Conservation (phyloP, 2,797 vertebrate species). For the Pantherophis vulpinus region DNA sequence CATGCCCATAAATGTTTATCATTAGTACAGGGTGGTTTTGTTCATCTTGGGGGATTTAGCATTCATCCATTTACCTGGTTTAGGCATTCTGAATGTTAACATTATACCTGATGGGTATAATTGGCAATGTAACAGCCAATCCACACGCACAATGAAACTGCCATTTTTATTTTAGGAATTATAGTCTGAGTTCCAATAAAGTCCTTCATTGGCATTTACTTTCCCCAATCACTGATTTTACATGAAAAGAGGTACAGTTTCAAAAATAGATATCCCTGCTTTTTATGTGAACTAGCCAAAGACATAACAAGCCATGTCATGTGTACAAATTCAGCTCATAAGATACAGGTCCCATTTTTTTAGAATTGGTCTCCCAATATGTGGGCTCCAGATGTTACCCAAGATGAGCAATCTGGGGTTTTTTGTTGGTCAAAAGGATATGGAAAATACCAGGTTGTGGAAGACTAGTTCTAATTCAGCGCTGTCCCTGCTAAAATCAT, state of each 20-base stretch:
- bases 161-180: neutral
- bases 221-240: neutral
- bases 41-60: constrained; percentile 19
- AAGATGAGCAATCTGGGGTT: neutral
- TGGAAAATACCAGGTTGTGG: neutral
- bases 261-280: neutral
- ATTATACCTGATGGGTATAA: neutral
- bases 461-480: neutral
- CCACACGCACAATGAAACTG: neutral
- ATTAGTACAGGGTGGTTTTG: neutral
- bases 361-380: neutral
- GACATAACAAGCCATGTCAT: neutral
- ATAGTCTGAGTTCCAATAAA: neutral
- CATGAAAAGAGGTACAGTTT: neutral
- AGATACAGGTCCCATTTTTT: neutral
- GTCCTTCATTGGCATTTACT: neutral
- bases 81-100: neutral
- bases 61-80: constrained; percentile 34
- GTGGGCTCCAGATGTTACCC: neutral
- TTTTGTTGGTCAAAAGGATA: neutral
- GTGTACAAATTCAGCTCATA: neutral
- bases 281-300: neutral
- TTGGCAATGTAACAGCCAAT: neutral
- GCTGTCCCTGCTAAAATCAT: neutral
- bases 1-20: neutral